phyloP scores from a whole-genome alignment of 2,888 invertebrate genomes.

The Aspidiotus destructor region DNA sequence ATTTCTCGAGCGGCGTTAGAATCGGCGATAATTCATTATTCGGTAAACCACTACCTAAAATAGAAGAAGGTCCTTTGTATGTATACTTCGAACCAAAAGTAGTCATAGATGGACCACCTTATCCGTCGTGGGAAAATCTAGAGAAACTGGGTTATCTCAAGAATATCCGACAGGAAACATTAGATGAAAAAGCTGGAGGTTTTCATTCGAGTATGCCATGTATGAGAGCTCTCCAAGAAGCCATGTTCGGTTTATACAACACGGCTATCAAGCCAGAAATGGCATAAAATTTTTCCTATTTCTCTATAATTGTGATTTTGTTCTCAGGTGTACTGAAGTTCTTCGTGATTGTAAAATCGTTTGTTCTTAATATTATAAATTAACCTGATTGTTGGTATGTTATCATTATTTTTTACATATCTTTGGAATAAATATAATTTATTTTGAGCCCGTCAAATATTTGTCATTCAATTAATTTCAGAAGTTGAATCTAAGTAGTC shows the following conservation, averaged over 20 bases:
- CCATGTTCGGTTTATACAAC: constrained; percentile 25
- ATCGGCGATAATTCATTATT: constrained; percentile 38
- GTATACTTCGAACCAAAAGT: constrained; percentile 53
- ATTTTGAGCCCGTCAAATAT: no score
- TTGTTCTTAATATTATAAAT: no score
- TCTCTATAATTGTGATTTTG: neutral
- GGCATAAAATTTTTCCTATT: constrained; percentile 4
- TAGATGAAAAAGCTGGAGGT: constrained; percentile 75
- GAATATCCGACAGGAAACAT: constrained; percentile 64
- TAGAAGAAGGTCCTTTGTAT: constrained; percentile 69
- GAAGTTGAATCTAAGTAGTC: no score
- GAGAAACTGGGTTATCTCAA: constrained; percentile 57
- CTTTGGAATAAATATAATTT: no score
- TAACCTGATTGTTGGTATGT: no score
- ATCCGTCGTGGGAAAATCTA: constrained; percentile 57
- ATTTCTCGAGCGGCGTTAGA: constrained; percentile 73
- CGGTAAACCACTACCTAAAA: constrained; percentile 58
- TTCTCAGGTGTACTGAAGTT: neutral
- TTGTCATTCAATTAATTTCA: no score
- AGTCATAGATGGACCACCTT: constrained; percentile 61
- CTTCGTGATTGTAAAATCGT: no score
- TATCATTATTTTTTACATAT: no score
- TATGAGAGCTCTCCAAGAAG: constrained; percentile 29
- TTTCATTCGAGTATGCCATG: constrained; percentile 44
- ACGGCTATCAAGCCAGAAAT: constrained; percentile 17